phyloP scores from a whole-genome alignment of 2,113 vertebrate species.

The Muntiacus muntjak region DNA sequence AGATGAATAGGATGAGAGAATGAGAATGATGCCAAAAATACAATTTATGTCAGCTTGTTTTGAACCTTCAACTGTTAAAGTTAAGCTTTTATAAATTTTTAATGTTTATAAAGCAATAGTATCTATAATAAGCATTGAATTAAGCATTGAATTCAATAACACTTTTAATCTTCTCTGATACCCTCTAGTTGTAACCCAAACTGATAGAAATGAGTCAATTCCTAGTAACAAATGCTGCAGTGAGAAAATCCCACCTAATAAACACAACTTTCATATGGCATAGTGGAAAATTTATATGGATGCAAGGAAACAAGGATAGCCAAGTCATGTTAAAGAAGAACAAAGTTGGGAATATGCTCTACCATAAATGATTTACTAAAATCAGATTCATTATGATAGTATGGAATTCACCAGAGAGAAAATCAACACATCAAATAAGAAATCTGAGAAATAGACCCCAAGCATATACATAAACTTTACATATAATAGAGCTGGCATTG shows the following conservation, averaged over 20 bases:
- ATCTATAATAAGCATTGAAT: neutral
- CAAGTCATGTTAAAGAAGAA: neutral
- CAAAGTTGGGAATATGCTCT: neutral
- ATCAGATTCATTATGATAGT: neutral
- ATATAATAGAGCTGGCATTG: neutral
- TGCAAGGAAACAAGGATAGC: neutral
- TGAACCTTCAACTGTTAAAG: neutral
- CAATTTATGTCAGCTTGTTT: neutral
- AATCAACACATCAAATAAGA: neutral
- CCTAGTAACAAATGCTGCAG: neutral
- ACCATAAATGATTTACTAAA: neutral
- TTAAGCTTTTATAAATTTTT: neutral
- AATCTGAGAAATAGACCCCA: neutral
- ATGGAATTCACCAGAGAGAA: neutral
- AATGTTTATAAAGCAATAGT: neutral
- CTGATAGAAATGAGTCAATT: neutral
- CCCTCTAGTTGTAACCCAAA: neutral
- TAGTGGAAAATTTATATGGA: neutral
- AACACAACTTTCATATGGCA: neutral
- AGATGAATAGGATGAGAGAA: neutral
- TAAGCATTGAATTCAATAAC: neutral
- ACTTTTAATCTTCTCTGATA: neutral
- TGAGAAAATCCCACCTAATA: neutral
- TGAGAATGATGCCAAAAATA: neutral
- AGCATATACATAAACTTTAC: neutral